Conservation (phyloP, 53 echinoderm and acorn worm species). For the Patiria pectinifera region DNA sequence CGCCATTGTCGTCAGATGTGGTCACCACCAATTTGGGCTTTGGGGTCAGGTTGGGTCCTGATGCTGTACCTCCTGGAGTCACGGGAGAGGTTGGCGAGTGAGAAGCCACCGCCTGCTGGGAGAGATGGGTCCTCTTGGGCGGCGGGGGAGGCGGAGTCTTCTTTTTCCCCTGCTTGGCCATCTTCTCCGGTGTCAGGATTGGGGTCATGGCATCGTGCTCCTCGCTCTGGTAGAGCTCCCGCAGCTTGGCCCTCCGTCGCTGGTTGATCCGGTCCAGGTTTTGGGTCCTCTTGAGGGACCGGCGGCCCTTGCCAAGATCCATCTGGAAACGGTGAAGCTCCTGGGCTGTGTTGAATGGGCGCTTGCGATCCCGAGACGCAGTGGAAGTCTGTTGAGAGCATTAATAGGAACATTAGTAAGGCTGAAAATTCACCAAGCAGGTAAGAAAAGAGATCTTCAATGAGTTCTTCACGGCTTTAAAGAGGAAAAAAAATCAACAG, state of each 20-base stretch:
- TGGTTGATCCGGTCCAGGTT: slow-evolving; percentile 63
- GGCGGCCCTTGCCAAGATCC: slow-evolving; percentile 59
- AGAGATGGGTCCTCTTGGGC: slow-evolving; percentile 80
- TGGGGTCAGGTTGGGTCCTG: background rate
- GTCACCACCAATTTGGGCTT: slow-evolving; percentile 51
- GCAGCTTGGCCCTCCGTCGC: slow-evolving; percentile 62
- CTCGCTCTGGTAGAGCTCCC: slow-evolving; percentile 82
- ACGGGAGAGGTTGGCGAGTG: slow-evolving; percentile 50
- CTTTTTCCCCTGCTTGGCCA: slow-evolving; percentile 77
- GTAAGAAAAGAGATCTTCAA: no score
- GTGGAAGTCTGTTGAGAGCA: slow-evolving; percentile 54
- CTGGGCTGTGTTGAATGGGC: slow-evolving; percentile 66
- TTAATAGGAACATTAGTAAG: background rate
- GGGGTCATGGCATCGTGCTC: slow-evolving; percentile 87
- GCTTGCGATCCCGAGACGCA: slow-evolving; percentile 65
- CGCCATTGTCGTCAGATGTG: slow-evolving; percentile 11
- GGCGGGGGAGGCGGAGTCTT: slow-evolving; percentile 89
- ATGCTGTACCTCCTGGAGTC: background rate
- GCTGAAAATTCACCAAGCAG: background rate
- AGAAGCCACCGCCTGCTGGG: slow-evolving; percentile 65
- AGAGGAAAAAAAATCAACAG: no score
- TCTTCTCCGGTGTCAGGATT: slow-evolving; percentile 91
- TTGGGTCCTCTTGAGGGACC: slow-evolving; percentile 75
- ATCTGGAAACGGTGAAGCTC: slow-evolving; percentile 83
- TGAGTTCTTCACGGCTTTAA: no score